Conservation (phyloP, 2,797 vertebrate species). For the Notolabrus celidotus region DNA sequence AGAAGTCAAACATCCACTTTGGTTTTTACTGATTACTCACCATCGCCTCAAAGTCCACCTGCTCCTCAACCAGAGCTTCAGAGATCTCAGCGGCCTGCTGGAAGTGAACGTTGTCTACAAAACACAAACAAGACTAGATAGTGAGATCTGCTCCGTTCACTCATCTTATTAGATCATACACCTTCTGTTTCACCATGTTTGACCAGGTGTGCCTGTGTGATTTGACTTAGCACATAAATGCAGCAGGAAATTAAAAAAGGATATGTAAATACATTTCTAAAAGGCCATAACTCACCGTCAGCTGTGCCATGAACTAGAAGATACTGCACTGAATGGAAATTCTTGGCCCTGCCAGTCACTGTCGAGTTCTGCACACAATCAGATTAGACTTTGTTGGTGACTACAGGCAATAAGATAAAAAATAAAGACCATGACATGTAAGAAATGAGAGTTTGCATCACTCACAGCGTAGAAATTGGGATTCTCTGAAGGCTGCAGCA, state of each 20-base stretch:
- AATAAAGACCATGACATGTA: neutral
- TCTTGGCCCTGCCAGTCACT: constrained; percentile 92
- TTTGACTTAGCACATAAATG: no score
- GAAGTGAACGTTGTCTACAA: constrained; percentile 97
- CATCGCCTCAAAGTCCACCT: constrained; percentile 98
- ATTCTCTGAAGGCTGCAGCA: constrained; percentile 90
- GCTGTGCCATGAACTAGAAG: constrained; percentile 98
- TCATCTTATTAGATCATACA: no score
- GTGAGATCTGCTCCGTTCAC: no score
- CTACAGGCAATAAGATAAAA: neutral
- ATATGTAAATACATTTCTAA: no score
- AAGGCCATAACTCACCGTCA: constrained; percentile 89
- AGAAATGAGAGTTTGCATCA: neutral
- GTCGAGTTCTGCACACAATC: constrained; percentile 90
- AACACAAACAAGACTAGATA: neutral
- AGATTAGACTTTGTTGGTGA: neutral
- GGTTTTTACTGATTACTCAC: constrained; percentile 76
- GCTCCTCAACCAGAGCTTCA: constrained; percentile 92
- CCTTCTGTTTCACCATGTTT: no score
- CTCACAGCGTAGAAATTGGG: constrained; percentile 87
- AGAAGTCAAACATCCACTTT: neutral
- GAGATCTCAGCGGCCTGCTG: constrained; percentile 98
- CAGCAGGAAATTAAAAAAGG: neutral
- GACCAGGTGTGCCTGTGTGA: no score
- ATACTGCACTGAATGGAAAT: constrained; percentile 94